Evolutionary conservation across 2,797 vertebrate genomes (phyloP), one percentile per base, ranked within the genome.

Genomic region (Coreius guichenoti): DNA sequence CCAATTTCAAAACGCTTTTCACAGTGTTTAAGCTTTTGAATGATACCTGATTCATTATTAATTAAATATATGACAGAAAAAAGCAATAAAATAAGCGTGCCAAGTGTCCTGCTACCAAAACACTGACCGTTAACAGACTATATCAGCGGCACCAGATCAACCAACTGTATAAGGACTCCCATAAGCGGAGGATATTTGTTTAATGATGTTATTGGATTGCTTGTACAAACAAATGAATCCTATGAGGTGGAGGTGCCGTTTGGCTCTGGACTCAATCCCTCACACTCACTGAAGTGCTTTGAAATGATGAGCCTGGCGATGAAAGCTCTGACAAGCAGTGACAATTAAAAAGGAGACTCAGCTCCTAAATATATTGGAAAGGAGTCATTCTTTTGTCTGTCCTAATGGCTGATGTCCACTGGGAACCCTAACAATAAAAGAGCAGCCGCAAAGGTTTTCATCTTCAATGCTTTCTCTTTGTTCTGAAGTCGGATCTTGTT

Each of bases 311-410:
- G 4, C 47, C 14, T 47, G 47, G 47, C 14, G 89, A 82, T 69
- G 89, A 91, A 88, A 89, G 90, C 75, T 67, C 89, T 94, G 94
- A 94, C 92, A 94, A 91, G 92, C 88, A 74, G 90, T 92, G 92
- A 94, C 94, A 94, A 94, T 95, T 94, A 94, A 93, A 94, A 93
- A 87, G 80, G 88, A 92, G 91, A 92, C 83, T 92, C 90, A 86
- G 91, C 65, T 87, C 78, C 63, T 51, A 70, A 82, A 63, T 91
- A 92, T 91, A 93, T 90, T 91, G 92, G 86, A 87, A 88, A 91
- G 82, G 72, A 90, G 89, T 91, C 89, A 77, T 85, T 88, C 88
- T 43, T 76, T 89, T 90, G 89, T 91, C 89, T 89, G 80, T 86
- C 85, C 89, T 90, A 90, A 87, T 78, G 77, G 81, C 39, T 69